phyloP scores from a whole-genome alignment of 2,888 invertebrate species.

The Caenorhabditis sp. region DNA sequence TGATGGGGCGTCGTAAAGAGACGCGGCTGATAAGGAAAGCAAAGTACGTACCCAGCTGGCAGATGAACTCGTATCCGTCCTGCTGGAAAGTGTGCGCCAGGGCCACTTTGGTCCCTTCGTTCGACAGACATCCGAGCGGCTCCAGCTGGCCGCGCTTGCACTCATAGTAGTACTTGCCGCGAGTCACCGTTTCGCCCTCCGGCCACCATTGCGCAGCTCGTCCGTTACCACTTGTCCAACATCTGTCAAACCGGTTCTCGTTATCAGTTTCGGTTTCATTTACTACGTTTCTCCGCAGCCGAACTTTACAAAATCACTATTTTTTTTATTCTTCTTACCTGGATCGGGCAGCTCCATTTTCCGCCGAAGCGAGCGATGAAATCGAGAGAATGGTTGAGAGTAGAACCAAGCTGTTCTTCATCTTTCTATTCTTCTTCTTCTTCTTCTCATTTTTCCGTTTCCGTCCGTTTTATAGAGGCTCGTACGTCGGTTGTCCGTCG shows the following conservation, averaged over 20 bases:
- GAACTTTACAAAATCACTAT: too few relatives aligned
- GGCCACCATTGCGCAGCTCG: conserved; percentile 71
- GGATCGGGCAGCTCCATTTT: conserved; percentile 20
- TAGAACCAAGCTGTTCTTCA: conserved; percentile 42
- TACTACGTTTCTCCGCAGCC: conserved; percentile 12
- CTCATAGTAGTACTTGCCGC: conserved; percentile 79
- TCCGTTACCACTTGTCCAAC: conserved; percentile 73
- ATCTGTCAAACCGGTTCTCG: conserved; percentile 60
- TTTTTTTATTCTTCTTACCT: conserved; percentile 22
- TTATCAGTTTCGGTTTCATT: conserved; percentile 39
- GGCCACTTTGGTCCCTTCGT: conserved; percentile 59
- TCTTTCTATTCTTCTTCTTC: conserved; percentile 20
- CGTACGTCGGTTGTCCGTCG: neutral
- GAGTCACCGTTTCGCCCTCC: conserved; percentile 67
- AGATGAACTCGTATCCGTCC: conserved; percentile 65
- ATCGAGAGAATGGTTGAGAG: conserved; percentile 19
- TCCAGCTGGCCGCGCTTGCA: conserved; percentile 77
- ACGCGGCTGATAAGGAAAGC: neutral
- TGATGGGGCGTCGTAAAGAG: neutral
- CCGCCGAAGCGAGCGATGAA: conserved; percentile 20
- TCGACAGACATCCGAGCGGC: conserved; percentile 70
- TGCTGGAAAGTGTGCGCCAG: conserved; percentile 65
- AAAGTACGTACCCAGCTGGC: conserved; percentile 51
- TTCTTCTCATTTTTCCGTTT: conserved; percentile 23
- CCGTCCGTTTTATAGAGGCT: conserved; percentile 36